Percentiles rank a stretch among this genome's conserved stretches.
These are phyloP conservation scores for Alfaro cultratus DNA, from an alignment of 2,797 vertebrate genomes.

Conservation along the genomic window DNA sequence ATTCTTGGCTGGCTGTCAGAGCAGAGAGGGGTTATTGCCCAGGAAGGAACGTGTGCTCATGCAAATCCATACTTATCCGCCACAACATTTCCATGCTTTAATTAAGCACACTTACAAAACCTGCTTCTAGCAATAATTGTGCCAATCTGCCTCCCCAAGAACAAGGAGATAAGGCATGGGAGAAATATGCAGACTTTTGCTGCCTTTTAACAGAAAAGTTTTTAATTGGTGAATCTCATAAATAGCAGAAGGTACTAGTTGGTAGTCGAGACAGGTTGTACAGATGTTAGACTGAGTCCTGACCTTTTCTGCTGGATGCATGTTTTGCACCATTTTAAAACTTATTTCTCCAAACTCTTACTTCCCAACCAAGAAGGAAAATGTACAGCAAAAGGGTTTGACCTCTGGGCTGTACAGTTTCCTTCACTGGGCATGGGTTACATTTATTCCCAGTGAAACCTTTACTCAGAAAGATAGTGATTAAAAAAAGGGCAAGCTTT, in stretches of 20 bases:
- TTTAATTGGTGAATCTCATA: slow-evolving; percentile 71
- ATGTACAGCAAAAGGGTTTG: slow-evolving; percentile 36
- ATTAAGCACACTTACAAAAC: slow-evolving; percentile 76
- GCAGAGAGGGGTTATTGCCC: slow-evolving; percentile 61
- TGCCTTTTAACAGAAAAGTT: slow-evolving; percentile 49
- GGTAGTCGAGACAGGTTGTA: slow-evolving; percentile 46
- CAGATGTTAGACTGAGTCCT: slow-evolving; percentile 49
- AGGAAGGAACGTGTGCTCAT: slow-evolving; percentile 56
- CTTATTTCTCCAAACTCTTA: slow-evolving; percentile 60
- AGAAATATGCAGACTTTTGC: slow-evolving; percentile 44
- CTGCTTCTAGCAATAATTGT: slow-evolving; percentile 69
- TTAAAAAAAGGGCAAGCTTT: slow-evolving; percentile 51
- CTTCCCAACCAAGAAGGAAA: slow-evolving; percentile 37
- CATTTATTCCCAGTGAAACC: slow-evolving; percentile 38
- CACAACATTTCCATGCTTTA: slow-evolving; percentile 72
- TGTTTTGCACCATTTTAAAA: slow-evolving; percentile 58
- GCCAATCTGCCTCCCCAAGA: slow-evolving; percentile 65
- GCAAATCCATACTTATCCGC: slow-evolving; percentile 62
- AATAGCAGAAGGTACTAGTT: slow-evolving; percentile 64
- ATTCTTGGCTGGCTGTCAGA: slow-evolving; percentile 67
- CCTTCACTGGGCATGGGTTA: slow-evolving; percentile 29
- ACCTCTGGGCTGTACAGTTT: slow-evolving; percentile 42
- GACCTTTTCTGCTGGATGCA: slow-evolving; percentile 56
- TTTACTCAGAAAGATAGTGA: slow-evolving; percentile 44
- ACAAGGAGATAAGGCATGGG: slow-evolving; percentile 47